Evolutionary conservation across 1,140 invertebrate genomes (phyloP).

Genomic region (Coptotermes formosanus): DNA sequence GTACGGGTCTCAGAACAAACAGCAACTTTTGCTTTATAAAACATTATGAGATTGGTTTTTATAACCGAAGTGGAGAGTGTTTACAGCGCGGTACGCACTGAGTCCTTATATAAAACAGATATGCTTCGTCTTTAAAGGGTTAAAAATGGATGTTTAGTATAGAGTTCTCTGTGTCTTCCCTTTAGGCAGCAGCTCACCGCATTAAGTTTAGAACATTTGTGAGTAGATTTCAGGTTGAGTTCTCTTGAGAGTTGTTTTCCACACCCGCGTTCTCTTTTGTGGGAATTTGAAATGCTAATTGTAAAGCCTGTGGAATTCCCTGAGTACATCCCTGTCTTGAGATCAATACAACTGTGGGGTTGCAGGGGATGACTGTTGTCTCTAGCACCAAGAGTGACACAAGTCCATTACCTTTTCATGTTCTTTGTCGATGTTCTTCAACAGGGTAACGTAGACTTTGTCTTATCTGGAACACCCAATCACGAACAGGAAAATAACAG

Average conservation of each 20-base stretch:
- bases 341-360: slow-evolving; percentile 14
- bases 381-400: neutral
- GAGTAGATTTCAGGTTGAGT: neutral
- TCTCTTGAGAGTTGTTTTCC: neutral
- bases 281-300: slow-evolving; percentile 19
- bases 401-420: neutral
- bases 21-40: too few species aligned
- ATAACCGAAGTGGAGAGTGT: too few species aligned
- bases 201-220: neutral
- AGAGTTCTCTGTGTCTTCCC: neutral
- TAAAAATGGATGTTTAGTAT: neutral
- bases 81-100: too few species aligned
- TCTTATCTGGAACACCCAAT: too few species aligned
- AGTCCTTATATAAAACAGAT: too few species aligned
- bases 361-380: neutral
- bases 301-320: neutral
- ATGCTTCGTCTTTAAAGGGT: too few species aligned
- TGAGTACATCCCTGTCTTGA: slow-evolving; percentile 6
- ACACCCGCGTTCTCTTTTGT: neutral
- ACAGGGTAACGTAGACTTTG: too few species aligned
- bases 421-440: too few species aligned
- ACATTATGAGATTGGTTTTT: too few species aligned
- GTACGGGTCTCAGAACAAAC: too few species aligned
- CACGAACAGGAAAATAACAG: too few species aligned
- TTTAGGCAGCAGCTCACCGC: neutral